Percentiles rank a stretch among this genome's conserved stretches.
phyloP scores from a whole-genome alignment of 2,888 invertebrate genomes.

The Mamestra brassicae region DNA sequence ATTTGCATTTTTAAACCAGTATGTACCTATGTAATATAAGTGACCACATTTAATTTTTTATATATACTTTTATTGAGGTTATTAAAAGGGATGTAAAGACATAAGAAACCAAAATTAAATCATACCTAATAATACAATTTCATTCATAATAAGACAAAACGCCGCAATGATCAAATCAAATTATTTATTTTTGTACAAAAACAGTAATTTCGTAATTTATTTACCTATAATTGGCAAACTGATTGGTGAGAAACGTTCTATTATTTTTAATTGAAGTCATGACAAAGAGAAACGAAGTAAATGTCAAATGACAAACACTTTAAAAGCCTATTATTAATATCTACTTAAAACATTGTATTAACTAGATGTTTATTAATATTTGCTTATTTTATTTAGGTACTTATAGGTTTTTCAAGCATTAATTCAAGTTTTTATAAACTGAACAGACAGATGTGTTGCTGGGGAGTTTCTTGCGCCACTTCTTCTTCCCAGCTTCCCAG shows the following conservation, averaged over 20 bases:
- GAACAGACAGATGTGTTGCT: too few species aligned
- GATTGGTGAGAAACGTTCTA: not conserved
- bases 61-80: too few species aligned
- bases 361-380: not conserved
- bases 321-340: not conserved
- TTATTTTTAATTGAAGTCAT: constrained; percentile 22
- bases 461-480: not conserved
- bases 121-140: too few species aligned
- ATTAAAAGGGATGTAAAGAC: too few species aligned
- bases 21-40: too few species aligned
- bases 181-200: not conserved
- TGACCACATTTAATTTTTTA: too few species aligned
- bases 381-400: not conserved
- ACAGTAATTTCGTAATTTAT: constrained; percentile 27
- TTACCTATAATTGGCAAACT: constrained; percentile 24
- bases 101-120: too few species aligned
- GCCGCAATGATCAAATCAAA: not conserved
- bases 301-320: not conserved
- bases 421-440: too few species aligned
- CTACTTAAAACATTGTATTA: not conserved
- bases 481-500: too few species aligned
- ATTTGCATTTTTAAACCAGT: too few species aligned
- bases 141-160: not conserved
- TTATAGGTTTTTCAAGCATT: not conserved
- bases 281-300: constrained; percentile 4